Evolutionary conservation across 2,888 invertebrate species (phyloP), one percentile per base, ranked within the genome.

Genomic region (Drosophila bunnanda): DNA sequence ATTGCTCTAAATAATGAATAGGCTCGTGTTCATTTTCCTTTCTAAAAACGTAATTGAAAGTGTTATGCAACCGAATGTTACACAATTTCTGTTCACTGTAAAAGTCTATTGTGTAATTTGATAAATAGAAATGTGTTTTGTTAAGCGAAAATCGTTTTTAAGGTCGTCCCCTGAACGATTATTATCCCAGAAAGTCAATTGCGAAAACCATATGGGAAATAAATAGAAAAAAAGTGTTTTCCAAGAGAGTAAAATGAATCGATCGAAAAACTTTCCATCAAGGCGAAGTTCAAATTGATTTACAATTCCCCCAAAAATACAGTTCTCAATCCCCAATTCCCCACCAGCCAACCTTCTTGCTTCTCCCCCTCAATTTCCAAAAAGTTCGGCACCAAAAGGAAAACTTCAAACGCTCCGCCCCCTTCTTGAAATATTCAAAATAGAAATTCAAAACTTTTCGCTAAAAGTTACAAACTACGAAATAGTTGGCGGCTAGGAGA

Each of bases 261-360:
- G 53, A 66, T 32, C 38, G 32, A 59, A 39, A 28, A 64, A 64
- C 25, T 64, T 59, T 22, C 12, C 46, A 34, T 12, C 39, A 25
- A 41, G 61, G 50, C 50, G n/a, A 50, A 61, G 61, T 65, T 54
- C 25, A 67, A 66, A 67, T 67, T 67, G 66, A 67, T 67, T 67
- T 67, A 55, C 61, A 48, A 64, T 41, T 50, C 28, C 61, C 64
- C 39, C 25, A 67, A 65, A 46, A 7, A 30, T 22, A 28, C 54
- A 66, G 54, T 66, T 32, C 25, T n/a, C 46, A 64, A 64, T 44
- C 38, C 28, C 28, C 30, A 64, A 53, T 52, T 64, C 39, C 34
- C 38, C 13, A 50, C 4, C 10, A 36, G 36, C 9, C 15, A 22
- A 1, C 8, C 22, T 2, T 13, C 43, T 3, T 1, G 2, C 20